Base-by-base conservation (phyloP, 2,797 vertebrate genomes). In the Chromobotia macracanthus region DNA sequence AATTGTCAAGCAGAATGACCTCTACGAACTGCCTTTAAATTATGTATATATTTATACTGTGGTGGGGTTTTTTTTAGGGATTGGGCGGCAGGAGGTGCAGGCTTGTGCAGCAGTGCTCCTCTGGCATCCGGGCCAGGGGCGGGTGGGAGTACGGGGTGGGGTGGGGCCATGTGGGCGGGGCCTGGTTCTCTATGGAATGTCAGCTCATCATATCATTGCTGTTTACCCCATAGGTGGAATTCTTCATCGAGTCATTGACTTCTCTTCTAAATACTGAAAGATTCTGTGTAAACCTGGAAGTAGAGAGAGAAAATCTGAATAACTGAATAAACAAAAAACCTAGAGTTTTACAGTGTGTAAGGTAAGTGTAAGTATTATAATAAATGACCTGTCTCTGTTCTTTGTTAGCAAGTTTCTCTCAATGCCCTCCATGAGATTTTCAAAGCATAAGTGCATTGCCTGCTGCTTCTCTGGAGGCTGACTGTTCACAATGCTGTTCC, bases 121-220 rank as follows among this genome's bases (percentile, higher is more conserved):
- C 77, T 55, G 53, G 83, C 82, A 77, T 79, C 82, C 77, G 75
- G 85, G 85, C 85, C 80, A 46, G 77, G 58, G 83, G 53, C 55
- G 53, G 74, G 83, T 72, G 58, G 79, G 78, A 12, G 79, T 78
- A 56, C 53, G 3, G 66, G 58, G 71, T 16, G 67, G 69, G 80
- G 79, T 51, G 18, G 61, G 73, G 82, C 83, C 84, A 83, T 73
- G 55, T 73, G 71, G 84, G 90, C 89, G 87, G 91, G 88, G 82
- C 86, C 84, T 75, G 89, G 90, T 86, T 92, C 87, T 77, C 87
- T 21, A 92, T 90, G 91, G 93, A 95, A 92, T 90, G 96, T 98
- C 97, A 99, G 96, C 97, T 99, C 97, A 99, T 99, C 97, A 99
- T 98, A 89, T 99, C 97, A 80, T 97, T 98, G 95, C 97, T 99